A percentile compares a stretch with the other conserved stretches of the same genome.
Evolutionary conservation across 35 echinoderm and acorn worm species (phyloP).

Genomic region (Diadema setosum): DNA sequence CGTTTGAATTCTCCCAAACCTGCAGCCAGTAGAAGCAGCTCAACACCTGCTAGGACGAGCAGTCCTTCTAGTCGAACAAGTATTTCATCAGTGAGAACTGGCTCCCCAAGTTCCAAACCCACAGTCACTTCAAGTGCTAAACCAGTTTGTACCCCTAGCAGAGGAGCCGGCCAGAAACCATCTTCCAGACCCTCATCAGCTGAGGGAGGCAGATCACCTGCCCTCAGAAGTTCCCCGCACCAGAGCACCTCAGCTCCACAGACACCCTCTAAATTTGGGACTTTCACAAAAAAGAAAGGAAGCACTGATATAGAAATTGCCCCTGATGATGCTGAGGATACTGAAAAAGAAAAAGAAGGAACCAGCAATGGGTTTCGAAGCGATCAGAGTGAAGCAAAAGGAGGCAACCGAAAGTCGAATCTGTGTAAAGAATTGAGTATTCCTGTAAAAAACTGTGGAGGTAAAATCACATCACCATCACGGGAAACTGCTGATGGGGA

Average conservation of each 20-base stretch:
- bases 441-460: conserved; percentile 80
- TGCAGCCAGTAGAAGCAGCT: not conserved
- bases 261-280: not conserved
- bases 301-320: not conserved
- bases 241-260: not conserved
- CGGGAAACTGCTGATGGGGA: conserved; percentile 25
- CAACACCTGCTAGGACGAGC: not conserved
- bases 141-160: not conserved
- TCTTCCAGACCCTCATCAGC: not conserved
- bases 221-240: not conserved
- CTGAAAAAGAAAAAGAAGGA: not conserved
- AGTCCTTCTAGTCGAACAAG: not conserved
- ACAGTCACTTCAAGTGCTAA: not conserved
- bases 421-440: conserved; percentile 81
- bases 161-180: not conserved
- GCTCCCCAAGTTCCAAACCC: not conserved
- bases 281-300: conserved; percentile 1
- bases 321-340: not conserved
- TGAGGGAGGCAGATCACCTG: not conserved
- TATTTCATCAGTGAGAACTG: not conserved
- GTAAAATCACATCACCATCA: conserved; percentile 79
- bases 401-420: conserved; percentile 31
- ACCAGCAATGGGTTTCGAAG: not conserved
- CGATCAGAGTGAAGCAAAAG: not conserved
- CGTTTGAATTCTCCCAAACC: not conserved